A percentile compares a stretch with the other conserved stretches of the same genome.
These are phyloP conservation scores for Drosophila biarmipes DNA, from an alignment of 1,140 invertebrate species.

Conservation along the genomic window DNA sequence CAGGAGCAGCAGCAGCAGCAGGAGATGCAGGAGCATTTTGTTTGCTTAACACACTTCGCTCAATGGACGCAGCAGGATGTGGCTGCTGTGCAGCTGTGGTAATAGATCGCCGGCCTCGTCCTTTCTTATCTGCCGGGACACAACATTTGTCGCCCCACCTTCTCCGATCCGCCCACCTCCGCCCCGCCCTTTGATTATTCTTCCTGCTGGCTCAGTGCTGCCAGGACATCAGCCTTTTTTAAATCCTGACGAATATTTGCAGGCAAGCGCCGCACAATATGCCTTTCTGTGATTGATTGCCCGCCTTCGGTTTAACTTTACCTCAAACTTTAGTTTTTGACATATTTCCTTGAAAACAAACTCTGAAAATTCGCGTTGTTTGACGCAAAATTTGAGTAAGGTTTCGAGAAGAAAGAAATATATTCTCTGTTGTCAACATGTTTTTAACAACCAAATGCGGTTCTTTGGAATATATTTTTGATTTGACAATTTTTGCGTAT, in stretches of 20 bases:
- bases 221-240: background rate
- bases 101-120: constrained; percentile 74
- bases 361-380: no score
- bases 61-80: constrained; percentile 66
- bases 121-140: constrained; percentile 71
- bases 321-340: background rate
- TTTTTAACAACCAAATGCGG: no score
- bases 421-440: no score
- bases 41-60: constrained; percentile 79
- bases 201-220: constrained; percentile 14
- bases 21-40: constrained; percentile 31
- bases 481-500: no score
- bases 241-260: constrained; percentile 7
- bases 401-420: no score
- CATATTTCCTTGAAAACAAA: background rate
- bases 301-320: background rate
- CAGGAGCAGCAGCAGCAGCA: background rate
- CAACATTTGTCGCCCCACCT: constrained; percentile 18
- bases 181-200: constrained; percentile 15
- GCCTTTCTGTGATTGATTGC: constrained; percentile 7
- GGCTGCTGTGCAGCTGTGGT: constrained; percentile 40
- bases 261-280: background rate
- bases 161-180: background rate
- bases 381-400: no score
- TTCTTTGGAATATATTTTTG: no score